Evolutionary conservation across 1,140 invertebrate genomes (phyloP).

Genomic region (Argopecten irradians): DNA sequence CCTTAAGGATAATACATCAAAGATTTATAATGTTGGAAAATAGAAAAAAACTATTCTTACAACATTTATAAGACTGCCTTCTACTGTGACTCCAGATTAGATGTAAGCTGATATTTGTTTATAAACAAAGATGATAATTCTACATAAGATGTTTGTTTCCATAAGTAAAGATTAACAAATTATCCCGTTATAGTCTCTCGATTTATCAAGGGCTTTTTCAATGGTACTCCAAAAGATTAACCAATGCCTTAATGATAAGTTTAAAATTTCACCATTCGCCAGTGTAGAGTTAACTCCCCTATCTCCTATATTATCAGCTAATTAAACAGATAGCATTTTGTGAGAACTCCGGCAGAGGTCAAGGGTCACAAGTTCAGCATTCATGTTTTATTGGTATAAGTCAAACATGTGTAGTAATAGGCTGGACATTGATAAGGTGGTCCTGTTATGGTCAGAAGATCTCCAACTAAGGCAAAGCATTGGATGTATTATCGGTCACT

Average conservation of each 20-base stretch:
- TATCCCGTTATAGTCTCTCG: too few species aligned
- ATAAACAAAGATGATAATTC: not conserved
- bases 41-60: too few species aligned
- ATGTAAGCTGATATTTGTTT: not conserved
- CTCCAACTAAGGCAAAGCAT: not conserved
- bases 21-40: too few species aligned
- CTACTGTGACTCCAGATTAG: not conserved
- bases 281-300: not conserved
- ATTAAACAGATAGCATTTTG: conserved; percentile 23
- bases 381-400: not conserved
- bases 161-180: too few species aligned
- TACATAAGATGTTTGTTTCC: not conserved
- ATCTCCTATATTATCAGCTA: not conserved
- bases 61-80: not conserved
- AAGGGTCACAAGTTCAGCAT: not conserved
- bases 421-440: not conserved
- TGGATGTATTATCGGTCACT: not conserved
- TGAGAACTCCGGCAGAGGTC: not conserved
- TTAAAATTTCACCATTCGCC: not conserved
- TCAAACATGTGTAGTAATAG: not conserved
- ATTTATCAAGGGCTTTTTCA: not conserved
- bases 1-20: too few species aligned
- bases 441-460: not conserved
- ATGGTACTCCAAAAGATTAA: not conserved
- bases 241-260: not conserved